Conservation (phyloP, 1,140 invertebrate genomes). For the Conus betulinus region DNA sequence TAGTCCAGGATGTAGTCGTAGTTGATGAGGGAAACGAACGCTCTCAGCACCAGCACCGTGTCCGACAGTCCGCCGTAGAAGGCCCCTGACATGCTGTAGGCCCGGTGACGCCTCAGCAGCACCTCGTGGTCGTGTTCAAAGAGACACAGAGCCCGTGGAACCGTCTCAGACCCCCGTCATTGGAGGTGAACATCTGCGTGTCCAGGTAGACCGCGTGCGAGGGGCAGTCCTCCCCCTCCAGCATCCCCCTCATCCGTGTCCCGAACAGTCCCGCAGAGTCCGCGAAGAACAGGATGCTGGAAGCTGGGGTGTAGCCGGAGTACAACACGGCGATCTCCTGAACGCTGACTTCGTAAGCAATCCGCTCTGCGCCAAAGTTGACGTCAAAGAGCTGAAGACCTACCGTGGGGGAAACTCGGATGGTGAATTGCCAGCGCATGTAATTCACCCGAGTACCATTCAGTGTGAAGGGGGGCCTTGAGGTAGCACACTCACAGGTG, state of each 20-base stretch:
- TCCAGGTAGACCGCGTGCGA: slow-evolving; percentile 63
- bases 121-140: slow-evolving; percentile 68
- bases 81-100: slow-evolving; percentile 60
- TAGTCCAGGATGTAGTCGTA: slow-evolving; percentile 74
- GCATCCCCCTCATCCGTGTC: slow-evolving; percentile 60
- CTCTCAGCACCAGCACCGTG: slow-evolving; percentile 62
- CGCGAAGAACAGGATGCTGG: slow-evolving; percentile 65
- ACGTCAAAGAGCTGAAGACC: slow-evolving; percentile 68
- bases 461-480: slow-evolving; percentile 58
- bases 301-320: slow-evolving; percentile 62
- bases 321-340: slow-evolving; percentile 71
- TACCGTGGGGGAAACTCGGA: slow-evolving; percentile 60
- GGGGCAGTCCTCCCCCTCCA: slow-evolving; percentile 71
- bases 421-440: slow-evolving; percentile 65
- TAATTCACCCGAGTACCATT: slow-evolving; percentile 56
- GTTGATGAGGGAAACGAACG: slow-evolving; percentile 68
- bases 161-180: slow-evolving; percentile 51
- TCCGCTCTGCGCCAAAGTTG: slow-evolving; percentile 60
- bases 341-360: slow-evolving; percentile 71
- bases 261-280: slow-evolving; percentile 68
- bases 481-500: slow-evolving; percentile 56
- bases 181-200: slow-evolving; percentile 58
- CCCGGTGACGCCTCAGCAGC: slow-evolving; percentile 66
- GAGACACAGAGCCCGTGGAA: slow-evolving; percentile 70
- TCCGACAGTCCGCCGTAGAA: slow-evolving; percentile 64